These are phyloP conservation scores for Fistularia commersonii DNA, from an alignment of 2,797 vertebrate species.

Conservation along the genomic window DNA sequence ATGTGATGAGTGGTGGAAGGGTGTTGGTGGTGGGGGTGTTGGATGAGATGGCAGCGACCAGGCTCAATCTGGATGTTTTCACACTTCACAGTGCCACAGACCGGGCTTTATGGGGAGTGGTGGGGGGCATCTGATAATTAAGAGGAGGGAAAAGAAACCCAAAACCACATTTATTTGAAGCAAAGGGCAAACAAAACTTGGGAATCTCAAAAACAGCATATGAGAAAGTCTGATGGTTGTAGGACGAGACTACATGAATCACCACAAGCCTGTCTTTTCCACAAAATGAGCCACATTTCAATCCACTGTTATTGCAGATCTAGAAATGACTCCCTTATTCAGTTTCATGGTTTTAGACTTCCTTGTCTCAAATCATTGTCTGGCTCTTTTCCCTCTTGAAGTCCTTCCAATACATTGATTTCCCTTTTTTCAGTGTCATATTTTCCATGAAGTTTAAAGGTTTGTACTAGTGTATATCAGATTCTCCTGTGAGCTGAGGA, in stretches of 20 bases:
- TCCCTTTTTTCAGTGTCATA: conserved; percentile 31
- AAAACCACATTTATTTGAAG: too few species aligned
- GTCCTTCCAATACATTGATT: neutral
- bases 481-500: conserved; percentile 53
- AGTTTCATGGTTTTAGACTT: too few species aligned
- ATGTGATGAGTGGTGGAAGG: conserved; percentile 12
- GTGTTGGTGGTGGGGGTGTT: neutral
- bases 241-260: too few species aligned
- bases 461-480: conserved; percentile 50
- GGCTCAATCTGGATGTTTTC: conserved; percentile 19
- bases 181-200: too few species aligned
- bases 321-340: too few species aligned
- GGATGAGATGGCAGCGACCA: conserved; percentile 5
- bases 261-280: conserved; percentile 54
- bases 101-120: conserved; percentile 2
- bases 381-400: neutral
- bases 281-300: neutral
- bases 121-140: neutral
- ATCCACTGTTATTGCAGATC: too few species aligned
- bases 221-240: too few species aligned
- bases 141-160: too few species aligned
- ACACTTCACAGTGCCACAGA: neutral
- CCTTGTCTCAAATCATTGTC: neutral
- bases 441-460: conserved; percentile 56
- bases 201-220: too few species aligned